phyloP scores from a whole-genome alignment of 1,140 invertebrate genomes.

The Bombus terrestris region DNA sequence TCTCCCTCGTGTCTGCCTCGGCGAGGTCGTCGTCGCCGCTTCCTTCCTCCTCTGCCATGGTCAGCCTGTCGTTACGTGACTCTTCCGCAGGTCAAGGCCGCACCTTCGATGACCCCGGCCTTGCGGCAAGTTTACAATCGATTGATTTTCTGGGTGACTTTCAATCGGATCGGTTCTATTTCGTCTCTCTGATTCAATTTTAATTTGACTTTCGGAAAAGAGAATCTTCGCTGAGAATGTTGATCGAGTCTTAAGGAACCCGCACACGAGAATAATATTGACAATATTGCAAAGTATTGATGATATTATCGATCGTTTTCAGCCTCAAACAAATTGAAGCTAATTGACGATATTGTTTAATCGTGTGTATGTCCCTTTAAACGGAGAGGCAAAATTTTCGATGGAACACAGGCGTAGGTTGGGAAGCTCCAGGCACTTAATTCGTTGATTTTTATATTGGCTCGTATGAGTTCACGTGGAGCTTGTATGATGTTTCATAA shows the following conservation, averaged over 20 bases:
- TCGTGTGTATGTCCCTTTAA: no score
- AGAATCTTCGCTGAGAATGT: background rate
- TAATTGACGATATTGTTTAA: no score
- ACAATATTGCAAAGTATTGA: no score
- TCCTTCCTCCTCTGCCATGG: slow-evolving; percentile 44
- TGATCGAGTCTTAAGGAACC: no score
- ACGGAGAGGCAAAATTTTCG: background rate
- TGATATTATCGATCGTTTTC: no score
- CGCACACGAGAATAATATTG: no score
- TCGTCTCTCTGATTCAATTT: background rate
- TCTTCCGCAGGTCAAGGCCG: slow-evolving; percentile 50
- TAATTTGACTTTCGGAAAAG: background rate
- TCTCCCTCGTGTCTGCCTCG: slow-evolving; percentile 51
- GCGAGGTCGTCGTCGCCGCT: slow-evolving; percentile 48
- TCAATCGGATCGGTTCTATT: background rate
- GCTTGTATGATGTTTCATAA: background rate
- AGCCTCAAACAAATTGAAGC: no score
- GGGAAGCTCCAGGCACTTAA: background rate
- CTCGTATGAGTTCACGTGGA: background rate
- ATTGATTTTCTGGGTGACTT: slow-evolving; percentile 35
- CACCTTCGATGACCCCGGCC: slow-evolving; percentile 34
- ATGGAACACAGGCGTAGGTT: background rate
- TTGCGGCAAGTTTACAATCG: slow-evolving; percentile 36
- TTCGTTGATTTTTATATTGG: background rate
- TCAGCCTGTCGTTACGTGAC: slow-evolving; percentile 45